A percentile compares a stretch with the other conserved stretches of the same genome.
These are phyloP conservation scores for Bombyx mandarina DNA, from an alignment of 1,140 invertebrate genomes.

Conservation along the genomic window DNA sequence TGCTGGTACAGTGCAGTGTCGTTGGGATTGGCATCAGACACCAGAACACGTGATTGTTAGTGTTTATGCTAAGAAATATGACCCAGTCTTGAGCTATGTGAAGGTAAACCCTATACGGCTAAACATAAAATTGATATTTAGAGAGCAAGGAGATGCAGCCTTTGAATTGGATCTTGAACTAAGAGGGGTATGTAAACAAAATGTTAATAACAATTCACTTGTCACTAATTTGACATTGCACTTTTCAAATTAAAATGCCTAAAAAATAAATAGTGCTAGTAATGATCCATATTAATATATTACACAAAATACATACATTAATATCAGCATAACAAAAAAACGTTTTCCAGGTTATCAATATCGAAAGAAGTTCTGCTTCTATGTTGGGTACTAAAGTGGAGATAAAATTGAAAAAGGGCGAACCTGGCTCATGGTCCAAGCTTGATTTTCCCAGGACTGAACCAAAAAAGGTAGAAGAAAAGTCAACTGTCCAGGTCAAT, in stretches of 20 bases:
- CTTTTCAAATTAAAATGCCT: neutral
- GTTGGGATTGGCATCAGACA: conserved; percentile 96
- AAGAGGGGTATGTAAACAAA: conserved; percentile 79
- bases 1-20: conserved; percentile 79
- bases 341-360: conserved; percentile 76
- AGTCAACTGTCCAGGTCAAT: conserved; percentile 16
- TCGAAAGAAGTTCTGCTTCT: conserved; percentile 78
- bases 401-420: conserved; percentile 91
- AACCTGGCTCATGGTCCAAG: conserved; percentile 85
- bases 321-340: conserved; percentile 6
- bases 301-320: neutral
- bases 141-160: conserved; percentile 79
- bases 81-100: conserved; percentile 81
- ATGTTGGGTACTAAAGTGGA: conserved; percentile 96
- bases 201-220: neutral
- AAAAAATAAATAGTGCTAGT: neutral
- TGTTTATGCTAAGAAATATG: conserved; percentile 92
- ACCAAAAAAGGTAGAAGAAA: conserved; percentile 30
- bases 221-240: neutral
- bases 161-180: conserved; percentile 89
- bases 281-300: neutral
- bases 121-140: conserved; percentile 83
- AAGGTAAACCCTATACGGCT: conserved; percentile 90
- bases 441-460: conserved; percentile 76
- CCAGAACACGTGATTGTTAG: conserved; percentile 85